Evolutionary conservation across 2,113 vertebrate genomes (phyloP), one percentile per base, ranked within the genome.

Genomic region (Centrocercus urophasianus): DNA sequence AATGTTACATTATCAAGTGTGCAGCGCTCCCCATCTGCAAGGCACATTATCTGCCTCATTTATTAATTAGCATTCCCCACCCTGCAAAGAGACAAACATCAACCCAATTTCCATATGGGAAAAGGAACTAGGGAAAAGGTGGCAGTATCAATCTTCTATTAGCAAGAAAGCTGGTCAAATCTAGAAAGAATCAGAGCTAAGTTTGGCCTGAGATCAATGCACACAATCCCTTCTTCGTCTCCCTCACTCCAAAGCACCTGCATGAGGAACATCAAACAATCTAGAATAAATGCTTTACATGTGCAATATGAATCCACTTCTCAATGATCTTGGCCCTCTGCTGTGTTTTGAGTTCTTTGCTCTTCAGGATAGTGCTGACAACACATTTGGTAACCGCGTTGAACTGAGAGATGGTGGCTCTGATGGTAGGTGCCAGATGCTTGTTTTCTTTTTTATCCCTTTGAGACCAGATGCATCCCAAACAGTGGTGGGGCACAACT

Each of bases 351-450:
- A 99, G 97, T 42, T 98, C 98, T 32, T 97, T 97, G 87, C 94
- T 97, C 32, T 97, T 98, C 89, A 99, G 97, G 90, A 99, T 92
- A 18, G 99, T 99, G 97, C 98, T 98, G 96, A 99, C 97, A 52
- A 99, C 99, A 17, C 99, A 99, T 19, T 98, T 98, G 11, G 99
- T 98, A 66, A 99, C 98, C 1, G 98, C 97, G 22, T 99, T 99
- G 94, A 99, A 99, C 97, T 99, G 99, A 2, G 98, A 98, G 88
- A 99, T 99, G 95, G 99, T 99, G 88, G 99, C 99, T 3, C 98
- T 98, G 85, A 99, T 97, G 19, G 98, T 99, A 48, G 98, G 98
- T 14, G 98, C 98, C 54, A 98, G 96, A 79, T 99, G 98, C 83
- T 99, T 98, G 96, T 99, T 98, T 86, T 99, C 98, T 90, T 99